phyloP scores from a whole-genome alignment of 2,113 vertebrate species.

The western clawed frog (Xenopus tropicalis) region UCB_Xtro_10.0 CM004444.2:108483001-108483500 shows the following conservation, averaged over 20 bases:
- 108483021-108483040: constrained; percentile 62
- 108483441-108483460: constrained; percentile 62
- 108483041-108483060: constrained; percentile 93
- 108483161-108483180: constrained; percentile 44
- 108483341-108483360: constrained; percentile 25
- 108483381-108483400: constrained; percentile 32
- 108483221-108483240: constrained; percentile 23
- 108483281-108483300: constrained; percentile 6
- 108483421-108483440: constrained; percentile 12
- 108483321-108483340: constrained; percentile 29
- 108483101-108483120: constrained; percentile 97
- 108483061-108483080: constrained; percentile 96
- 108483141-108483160: constrained; percentile 81
- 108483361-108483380: constrained; percentile 40
- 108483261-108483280: constrained; percentile 15
- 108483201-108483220: constrained; percentile 42
- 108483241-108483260: constrained; percentile 36
- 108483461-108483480: constrained; percentile 59
- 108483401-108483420: not conserved
- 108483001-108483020: constrained; percentile 52
- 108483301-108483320: constrained; percentile 9
- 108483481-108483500: constrained; percentile 15
- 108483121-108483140: constrained; percentile 98
- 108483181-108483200: constrained; percentile 40
- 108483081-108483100: constrained; percentile 98